Evolutionary conservation across 1,140 invertebrate genomes (phyloP).

Genomic region (Philaenus spumarius): DNA sequence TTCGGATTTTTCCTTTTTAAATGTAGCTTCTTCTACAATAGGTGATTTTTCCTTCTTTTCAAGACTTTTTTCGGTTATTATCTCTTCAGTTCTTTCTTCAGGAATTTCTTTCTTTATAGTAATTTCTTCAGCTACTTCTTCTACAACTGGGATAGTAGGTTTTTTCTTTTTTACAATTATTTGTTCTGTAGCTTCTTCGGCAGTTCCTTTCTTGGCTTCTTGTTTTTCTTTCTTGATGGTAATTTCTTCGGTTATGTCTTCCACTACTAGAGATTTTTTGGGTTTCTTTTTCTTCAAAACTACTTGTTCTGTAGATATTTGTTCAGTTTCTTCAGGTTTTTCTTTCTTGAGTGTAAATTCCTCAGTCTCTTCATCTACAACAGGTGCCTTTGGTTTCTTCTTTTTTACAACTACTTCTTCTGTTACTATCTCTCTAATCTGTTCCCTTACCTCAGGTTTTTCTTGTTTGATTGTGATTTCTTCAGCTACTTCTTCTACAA

Average conservation of each 20-base stretch:
- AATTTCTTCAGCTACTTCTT: slow-evolving; percentile 41
- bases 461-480: slow-evolving; percentile 4
- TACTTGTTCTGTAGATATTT: slow-evolving; percentile 33
- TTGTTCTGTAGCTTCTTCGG: slow-evolving; percentile 30
- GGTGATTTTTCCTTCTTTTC: slow-evolving; percentile 32
- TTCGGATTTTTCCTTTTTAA: slow-evolving; percentile 27
- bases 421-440: slow-evolving; percentile 31
- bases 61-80: slow-evolving; percentile 10
- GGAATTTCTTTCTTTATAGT: slow-evolving; percentile 36
- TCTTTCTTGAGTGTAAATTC: slow-evolving; percentile 36
- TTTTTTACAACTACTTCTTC: slow-evolving; percentile 22
- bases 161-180: slow-evolving; percentile 38
- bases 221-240: slow-evolving; percentile 31
- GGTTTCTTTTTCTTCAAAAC: slow-evolving; percentile 34
- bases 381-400: slow-evolving; percentile 32
- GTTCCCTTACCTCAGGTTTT: slow-evolving; percentile 25
- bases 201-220: slow-evolving; percentile 21
- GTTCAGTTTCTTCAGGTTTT: slow-evolving; percentile 27
- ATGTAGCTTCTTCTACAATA: slow-evolving; percentile 39
- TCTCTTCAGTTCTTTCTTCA: slow-evolving; percentile 24
- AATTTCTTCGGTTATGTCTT: slow-evolving; percentile 35
- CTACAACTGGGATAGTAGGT: slow-evolving; percentile 32
- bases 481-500: slow-evolving; percentile 19
- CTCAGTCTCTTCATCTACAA: slow-evolving; percentile 33
- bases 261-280: slow-evolving; percentile 20